phyloP scores from a whole-genome alignment of 2,888 invertebrate genomes.

The Apamea monoglypha region DNA sequence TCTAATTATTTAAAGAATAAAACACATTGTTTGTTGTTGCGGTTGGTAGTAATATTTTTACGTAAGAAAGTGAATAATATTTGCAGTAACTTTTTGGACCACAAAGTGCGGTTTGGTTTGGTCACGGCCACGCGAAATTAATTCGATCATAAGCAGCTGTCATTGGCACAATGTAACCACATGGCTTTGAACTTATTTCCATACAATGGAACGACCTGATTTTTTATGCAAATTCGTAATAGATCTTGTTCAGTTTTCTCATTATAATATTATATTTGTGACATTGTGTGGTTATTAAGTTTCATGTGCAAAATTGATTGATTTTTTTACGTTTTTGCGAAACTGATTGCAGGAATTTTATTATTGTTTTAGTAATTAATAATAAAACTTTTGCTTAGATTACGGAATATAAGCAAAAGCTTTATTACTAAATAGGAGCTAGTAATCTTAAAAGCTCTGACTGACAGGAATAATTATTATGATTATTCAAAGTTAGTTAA shows the following conservation, averaged over 20 bases:
- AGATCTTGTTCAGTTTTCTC: constrained; percentile 27
- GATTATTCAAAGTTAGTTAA: background rate
- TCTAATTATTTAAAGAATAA: too few relatives aligned
- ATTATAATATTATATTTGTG: constrained; percentile 24
- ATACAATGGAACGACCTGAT: constrained; percentile 51
- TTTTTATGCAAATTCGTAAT: constrained; percentile 50
- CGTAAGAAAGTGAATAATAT: background rate
- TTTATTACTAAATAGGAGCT: background rate
- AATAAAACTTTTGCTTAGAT: background rate
- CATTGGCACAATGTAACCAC: constrained; percentile 29
- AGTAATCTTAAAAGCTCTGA: background rate
- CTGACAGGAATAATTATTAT: too few relatives aligned
- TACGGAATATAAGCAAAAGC: too few relatives aligned
- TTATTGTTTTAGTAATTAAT: background rate
- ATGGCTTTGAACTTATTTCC: constrained; percentile 60
- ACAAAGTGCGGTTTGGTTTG: background rate
- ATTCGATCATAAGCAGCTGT: constrained; percentile 36
- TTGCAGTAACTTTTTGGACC: constrained; percentile 1
- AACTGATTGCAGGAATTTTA: background rate
- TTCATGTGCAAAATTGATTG: constrained; percentile 3
- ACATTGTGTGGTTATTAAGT: constrained; percentile 14
- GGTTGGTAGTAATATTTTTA: background rate
- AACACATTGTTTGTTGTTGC: too few relatives aligned
- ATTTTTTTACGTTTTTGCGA: background rate
- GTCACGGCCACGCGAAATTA: constrained; percentile 47